Conservation (phyloP, 2,797 vertebrate genomes). For the Girardinus metallicus region DNA sequence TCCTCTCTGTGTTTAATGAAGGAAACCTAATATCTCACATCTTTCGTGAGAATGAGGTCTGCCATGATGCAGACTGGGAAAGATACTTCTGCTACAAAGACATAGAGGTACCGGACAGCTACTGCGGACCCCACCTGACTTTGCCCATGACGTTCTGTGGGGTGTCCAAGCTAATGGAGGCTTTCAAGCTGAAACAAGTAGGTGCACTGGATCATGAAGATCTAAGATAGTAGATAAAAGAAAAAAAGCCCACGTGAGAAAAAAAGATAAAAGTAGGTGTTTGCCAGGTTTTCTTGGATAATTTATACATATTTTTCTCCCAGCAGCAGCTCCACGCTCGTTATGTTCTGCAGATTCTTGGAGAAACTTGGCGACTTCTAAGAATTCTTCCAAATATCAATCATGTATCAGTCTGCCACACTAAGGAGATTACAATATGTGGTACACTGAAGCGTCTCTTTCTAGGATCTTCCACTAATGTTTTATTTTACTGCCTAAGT, state of each 20-base stretch:
- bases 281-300: background rate
- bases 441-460: conserved; percentile 72
- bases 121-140: conserved; percentile 85
- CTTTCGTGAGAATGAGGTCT: conserved; percentile 81
- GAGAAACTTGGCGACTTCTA: conserved; percentile 88
- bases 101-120: conserved; percentile 83
- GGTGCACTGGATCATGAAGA: conserved; percentile 43
- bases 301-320: conserved; percentile 65
- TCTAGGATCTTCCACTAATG: background rate
- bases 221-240: background rate
- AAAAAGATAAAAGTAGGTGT: background rate
- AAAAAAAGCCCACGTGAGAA: background rate
- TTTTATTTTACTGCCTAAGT: too few relatives aligned
- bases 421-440: conserved; percentile 91
- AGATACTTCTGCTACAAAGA: conserved; percentile 83
- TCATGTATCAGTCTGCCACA: conserved; percentile 83
- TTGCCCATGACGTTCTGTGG: conserved; percentile 89
- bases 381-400: conserved; percentile 90
- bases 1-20: conserved; percentile 58
- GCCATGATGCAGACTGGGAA: conserved; percentile 82
- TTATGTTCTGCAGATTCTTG: conserved; percentile 91
- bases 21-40: conserved; percentile 90
- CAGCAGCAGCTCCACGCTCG: conserved; percentile 93
- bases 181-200: conserved; percentile 93
- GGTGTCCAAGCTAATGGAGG: conserved; percentile 88